These are phyloP conservation scores for Gasterosteus nipponicus DNA, from an alignment of 2,113 vertebrate genomes.

Conservation along the genomic window DNA sequence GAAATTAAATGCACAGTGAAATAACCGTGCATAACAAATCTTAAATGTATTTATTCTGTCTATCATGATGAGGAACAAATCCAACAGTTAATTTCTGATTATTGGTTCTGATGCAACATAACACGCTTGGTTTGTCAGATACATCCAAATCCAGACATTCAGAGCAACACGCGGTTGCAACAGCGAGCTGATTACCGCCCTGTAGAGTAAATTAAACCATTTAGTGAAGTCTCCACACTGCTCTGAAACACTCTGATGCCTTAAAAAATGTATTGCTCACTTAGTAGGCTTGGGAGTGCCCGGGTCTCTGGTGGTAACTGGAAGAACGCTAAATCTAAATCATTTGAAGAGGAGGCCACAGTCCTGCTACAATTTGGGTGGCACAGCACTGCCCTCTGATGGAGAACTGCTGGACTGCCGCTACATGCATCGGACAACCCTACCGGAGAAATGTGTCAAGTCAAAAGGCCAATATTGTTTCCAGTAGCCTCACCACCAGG, in stretches of 20 bases:
- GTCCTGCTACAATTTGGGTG: neutral
- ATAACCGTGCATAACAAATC: neutral
- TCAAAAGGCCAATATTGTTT: slow-evolving; percentile 29
- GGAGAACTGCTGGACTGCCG: slow-evolving; percentile 20
- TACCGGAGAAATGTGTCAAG: slow-evolving; percentile 17
- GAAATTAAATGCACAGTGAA: slow-evolving; percentile 10
- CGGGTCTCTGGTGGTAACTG: slow-evolving; percentile 40
- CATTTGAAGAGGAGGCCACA: slow-evolving; percentile 10
- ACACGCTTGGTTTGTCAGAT: slow-evolving; percentile 6
- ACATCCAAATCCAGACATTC: slow-evolving; percentile 11
- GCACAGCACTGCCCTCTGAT: slow-evolving; percentile 71
- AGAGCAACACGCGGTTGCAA: slow-evolving; percentile 19
- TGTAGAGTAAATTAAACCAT: slow-evolving; percentile 49
- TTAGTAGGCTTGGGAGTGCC: slow-evolving; percentile 40
- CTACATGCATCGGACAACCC: neutral
- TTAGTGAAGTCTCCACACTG: slow-evolving; percentile 13
- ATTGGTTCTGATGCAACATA: slow-evolving; percentile 20
- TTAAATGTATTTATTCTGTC: neutral
- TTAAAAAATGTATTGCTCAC: slow-evolving; percentile 13
- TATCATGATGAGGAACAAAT: slow-evolving; percentile 18
- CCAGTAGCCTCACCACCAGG: neutral
- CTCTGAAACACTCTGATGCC: slow-evolving; percentile 37
- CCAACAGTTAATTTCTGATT: neutral
- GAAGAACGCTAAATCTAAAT: slow-evolving; percentile 51
- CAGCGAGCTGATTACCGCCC: slow-evolving; percentile 55